Evolutionary conservation across 2,113 vertebrate genomes (phyloP).

Genomic region (Paradisaea rubra): DNA sequence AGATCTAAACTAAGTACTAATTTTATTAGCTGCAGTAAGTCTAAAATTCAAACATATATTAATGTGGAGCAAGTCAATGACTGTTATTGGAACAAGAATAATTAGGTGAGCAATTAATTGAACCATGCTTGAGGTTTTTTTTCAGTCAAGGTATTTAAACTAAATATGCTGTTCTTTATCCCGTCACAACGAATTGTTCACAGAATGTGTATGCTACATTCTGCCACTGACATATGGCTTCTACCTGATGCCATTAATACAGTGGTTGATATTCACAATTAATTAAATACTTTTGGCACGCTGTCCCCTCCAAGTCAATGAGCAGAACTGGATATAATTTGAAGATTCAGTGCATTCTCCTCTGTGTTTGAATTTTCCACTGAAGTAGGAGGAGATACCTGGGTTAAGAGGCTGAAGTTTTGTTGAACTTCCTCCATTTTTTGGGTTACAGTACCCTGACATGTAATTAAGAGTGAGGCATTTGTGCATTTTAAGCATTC

Average conservation of each 20-base stretch:
- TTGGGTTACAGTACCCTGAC: not conserved
- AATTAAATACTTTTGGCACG: not conserved
- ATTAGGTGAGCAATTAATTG: conserved; percentile 15
- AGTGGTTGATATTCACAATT: not conserved
- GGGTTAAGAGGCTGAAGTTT: not conserved
- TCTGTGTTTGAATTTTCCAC: not conserved
- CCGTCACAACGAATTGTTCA: not conserved
- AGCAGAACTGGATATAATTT: not conserved
- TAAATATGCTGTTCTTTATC: not conserved
- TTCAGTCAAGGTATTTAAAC: not conserved
- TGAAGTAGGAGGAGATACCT: not conserved
- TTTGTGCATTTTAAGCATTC: not conserved
- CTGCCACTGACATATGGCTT: not conserved
- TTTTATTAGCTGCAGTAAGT: not conserved
- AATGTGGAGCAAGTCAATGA: not conserved
- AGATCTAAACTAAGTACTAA: not conserved
- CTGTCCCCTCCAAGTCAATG: not conserved
- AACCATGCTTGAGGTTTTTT: not conserved
- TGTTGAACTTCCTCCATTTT: not conserved
- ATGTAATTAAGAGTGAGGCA: not conserved
- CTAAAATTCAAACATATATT: not conserved
- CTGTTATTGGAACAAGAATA: not conserved
- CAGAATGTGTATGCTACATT: not conserved
- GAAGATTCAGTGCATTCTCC: not conserved
- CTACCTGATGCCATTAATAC: not conserved